phyloP scores from a whole-genome alignment of 2,797 vertebrate species.

The Typhlichthys eigenmanni region DNA sequence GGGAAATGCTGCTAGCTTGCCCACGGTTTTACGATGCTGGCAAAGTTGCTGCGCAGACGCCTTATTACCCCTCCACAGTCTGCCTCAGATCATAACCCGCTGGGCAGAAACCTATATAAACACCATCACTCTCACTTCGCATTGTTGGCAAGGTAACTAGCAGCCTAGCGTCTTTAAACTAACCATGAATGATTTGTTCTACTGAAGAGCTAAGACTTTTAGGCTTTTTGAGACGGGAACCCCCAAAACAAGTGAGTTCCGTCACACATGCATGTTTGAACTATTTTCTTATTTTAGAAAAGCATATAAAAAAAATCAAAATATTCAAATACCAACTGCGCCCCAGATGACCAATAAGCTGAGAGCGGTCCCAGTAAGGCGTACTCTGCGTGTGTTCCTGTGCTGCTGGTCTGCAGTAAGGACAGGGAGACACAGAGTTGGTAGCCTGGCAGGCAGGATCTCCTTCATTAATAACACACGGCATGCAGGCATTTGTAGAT shows the following conservation, averaged over 20 bases:
- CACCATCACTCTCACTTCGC: constrained; percentile 6
- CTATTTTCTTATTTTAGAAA: no score
- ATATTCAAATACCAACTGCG: no score
- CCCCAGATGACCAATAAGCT: no score
- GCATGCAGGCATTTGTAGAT: constrained; percentile 41
- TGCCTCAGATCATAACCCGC: constrained; percentile 8
- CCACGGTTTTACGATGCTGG: constrained; percentile 30
- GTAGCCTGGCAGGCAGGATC: constrained; percentile 20
- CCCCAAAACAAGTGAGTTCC: no score
- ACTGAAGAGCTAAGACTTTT: no score
- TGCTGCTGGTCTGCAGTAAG: constrained; percentile 25
- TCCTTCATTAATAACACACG: constrained; percentile 41
- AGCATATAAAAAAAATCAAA: no score
- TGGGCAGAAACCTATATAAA: constrained; percentile 37
- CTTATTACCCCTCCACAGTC: constrained; percentile 17
- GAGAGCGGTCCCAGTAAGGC: no score
- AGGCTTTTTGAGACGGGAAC: no score
- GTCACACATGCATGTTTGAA: no score
- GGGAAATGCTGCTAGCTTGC: constrained; percentile 29
- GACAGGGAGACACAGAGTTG: constrained; percentile 16
- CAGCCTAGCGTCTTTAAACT: background rate
- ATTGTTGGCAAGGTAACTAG: background rate
- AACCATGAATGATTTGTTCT: background rate
- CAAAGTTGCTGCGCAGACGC: constrained; percentile 21
- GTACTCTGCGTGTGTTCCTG: background rate